Evolutionary conservation across 2,888 invertebrate species (phyloP), one percentile per base, ranked within the genome.

Genomic region (Callinectes sapidus): DNA sequence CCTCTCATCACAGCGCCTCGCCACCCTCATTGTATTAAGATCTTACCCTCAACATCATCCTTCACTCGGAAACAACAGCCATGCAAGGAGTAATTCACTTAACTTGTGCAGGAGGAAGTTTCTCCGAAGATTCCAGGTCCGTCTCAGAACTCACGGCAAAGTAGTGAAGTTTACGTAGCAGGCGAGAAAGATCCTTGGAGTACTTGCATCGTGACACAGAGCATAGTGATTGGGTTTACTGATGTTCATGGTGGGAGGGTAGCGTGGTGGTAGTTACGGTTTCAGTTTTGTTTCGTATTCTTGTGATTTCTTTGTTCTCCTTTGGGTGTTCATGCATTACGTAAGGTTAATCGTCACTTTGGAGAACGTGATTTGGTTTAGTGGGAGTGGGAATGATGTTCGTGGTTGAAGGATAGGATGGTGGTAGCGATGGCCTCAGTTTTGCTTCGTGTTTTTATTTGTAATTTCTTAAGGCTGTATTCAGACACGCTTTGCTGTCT

Each of bases 11-110:
- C n/a, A 90, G n/a, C 23, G 18, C 18, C 39, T 35, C 54, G 13
- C 55, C 10, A 55, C 16, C 35, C 54, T 87, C 54, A 28, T 87
- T 42, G 54, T 42, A 71, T 35, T 87, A 42, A 54, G 23, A 28
- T 54, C 54, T 55, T 8, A 18, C 35, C 39, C 66, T 89, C 48
- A 32, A 89, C 89, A 18, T 61, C 39, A 55, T 55, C 66, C 66
- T 18, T 32, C 39, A 35, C 16, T 39, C 32, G 6, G 18, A 55
- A 89, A 28, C 61, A n/a, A 66, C 55, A 89, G 39, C 54, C 39
- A 89, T 66, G 39, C 55, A 55, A 66, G 66, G 61, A 89, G 39
- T 66, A 35, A 66, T 66, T 89, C 89, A 66, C 35, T 61, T n/a
- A 66, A 66, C 89, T 23, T 39, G 48, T 87, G n/a, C 87, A 39